Conservation (phyloP, 2,888 invertebrate species). For the Alviniconcha strummeri region DNA sequence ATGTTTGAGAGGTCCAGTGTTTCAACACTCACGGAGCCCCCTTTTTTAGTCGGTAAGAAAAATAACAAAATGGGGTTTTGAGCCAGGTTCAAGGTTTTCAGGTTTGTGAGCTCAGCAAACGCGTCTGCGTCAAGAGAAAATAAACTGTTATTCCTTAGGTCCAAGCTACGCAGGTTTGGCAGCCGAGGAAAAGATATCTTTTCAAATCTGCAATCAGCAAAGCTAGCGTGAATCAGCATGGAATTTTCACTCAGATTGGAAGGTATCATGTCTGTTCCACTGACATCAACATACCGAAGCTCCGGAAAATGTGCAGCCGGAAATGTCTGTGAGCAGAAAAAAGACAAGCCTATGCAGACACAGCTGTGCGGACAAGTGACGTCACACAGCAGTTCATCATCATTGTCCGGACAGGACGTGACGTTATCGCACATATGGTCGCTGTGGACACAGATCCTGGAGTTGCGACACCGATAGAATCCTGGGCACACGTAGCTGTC, state of each 20-base stretch:
- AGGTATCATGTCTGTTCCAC: background rate
- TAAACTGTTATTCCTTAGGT: constrained; percentile 3
- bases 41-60: background rate
- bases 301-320: background rate
- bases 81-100: background rate
- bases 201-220: background rate
- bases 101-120: background rate
- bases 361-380: constrained; percentile 9
- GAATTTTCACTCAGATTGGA: background rate
- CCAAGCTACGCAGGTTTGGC: constrained; percentile 21
- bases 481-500: constrained; percentile 29
- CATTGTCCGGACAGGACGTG: constrained; percentile 32
- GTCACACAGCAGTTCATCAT: constrained; percentile 34
- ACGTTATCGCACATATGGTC: constrained; percentile 33
- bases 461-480: constrained; percentile 30
- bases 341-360: constrained; percentile 6
- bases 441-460: constrained; percentile 26
- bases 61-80: background rate
- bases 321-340: background rate
- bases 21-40: background rate
- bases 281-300: constrained; percentile 14
- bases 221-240: constrained; percentile 7
- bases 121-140: background rate
- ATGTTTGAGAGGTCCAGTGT: constrained; percentile 28
- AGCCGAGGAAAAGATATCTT: background rate